Evolutionary conservation across 1,140 invertebrate species (phyloP).

Genomic region (Varroa destructor): DNA sequence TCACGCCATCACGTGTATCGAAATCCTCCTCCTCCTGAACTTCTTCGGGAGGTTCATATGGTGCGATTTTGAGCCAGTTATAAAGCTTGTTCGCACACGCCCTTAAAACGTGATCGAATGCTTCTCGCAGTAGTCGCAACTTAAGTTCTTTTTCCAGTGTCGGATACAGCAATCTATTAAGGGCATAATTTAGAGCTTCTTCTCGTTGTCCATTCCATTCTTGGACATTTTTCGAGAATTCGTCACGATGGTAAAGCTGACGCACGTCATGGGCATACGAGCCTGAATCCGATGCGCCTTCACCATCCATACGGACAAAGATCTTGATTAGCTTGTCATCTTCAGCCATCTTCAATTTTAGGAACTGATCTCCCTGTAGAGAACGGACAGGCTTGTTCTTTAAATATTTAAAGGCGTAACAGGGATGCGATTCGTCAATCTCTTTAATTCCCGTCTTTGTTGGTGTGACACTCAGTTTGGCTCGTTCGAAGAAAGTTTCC

Average conservation of each 20-base stretch:
- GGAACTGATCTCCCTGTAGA: constrained; percentile 73
- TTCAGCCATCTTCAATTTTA: constrained; percentile 54
- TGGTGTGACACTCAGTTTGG: constrained; percentile 63
- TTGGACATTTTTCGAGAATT: constrained; percentile 86
- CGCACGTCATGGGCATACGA: constrained; percentile 81
- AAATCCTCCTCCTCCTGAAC: constrained; percentile 71
- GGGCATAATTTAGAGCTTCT: constrained; percentile 71
- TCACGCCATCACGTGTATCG: constrained; percentile 67
- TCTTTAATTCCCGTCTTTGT: constrained; percentile 83
- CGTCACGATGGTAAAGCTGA: constrained; percentile 77
- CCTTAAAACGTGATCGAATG: constrained; percentile 70
- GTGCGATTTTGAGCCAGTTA: constrained; percentile 48
- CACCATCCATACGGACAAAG: constrained; percentile 40
- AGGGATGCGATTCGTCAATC: constrained; percentile 81
- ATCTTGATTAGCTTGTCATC: constrained; percentile 35
- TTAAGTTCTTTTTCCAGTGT: constrained; percentile 75
- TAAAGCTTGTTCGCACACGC: constrained; percentile 36
- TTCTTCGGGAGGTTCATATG: constrained; percentile 61
- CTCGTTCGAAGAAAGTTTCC: constrained; percentile 78
- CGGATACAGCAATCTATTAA: constrained; percentile 75
- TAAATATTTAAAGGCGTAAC: constrained; percentile 75
- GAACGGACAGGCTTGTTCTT: constrained; percentile 86
- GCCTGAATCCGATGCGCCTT: constrained; percentile 37
- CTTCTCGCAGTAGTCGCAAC: constrained; percentile 62
- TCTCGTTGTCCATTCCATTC: constrained; percentile 85